Conservation (phyloP, 2,113 vertebrate genomes). For the Cyprinodon variegatus region DNA sequence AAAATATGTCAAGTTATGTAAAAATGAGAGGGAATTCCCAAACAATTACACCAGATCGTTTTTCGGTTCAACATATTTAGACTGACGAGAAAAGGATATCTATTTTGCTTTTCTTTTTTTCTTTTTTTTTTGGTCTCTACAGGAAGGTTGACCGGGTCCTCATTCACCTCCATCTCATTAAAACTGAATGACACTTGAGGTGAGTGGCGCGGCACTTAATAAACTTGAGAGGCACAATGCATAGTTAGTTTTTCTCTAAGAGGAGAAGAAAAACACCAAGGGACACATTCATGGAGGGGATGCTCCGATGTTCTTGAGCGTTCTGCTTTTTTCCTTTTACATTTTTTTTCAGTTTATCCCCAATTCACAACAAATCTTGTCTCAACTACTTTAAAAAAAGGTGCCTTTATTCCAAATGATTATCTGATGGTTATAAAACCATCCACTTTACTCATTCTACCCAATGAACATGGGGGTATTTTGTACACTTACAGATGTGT, state of each 20-base stretch:
- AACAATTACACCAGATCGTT: conserved; percentile 2
- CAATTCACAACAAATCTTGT: not conserved
- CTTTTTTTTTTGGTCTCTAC: conserved; percentile 1
- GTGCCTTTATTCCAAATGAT: not conserved
- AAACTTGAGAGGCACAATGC: conserved; percentile 37
- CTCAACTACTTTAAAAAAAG: not conserved
- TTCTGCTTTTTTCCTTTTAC: not conserved
- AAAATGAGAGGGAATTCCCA: not conserved
- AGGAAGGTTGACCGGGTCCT: conserved; percentile 32
- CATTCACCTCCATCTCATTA: conserved; percentile 65
- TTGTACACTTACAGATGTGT: not conserved
- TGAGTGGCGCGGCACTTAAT: conserved; percentile 46
- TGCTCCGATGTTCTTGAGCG: not conserved
- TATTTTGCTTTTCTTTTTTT: not conserved
- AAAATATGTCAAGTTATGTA: not conserved
- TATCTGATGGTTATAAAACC: not conserved
- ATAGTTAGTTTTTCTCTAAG: conserved; percentile 29
- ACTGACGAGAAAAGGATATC: conserved; percentile 31
- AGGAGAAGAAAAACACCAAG: not conserved
- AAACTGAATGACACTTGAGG: conserved; percentile 60
- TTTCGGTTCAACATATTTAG: conserved; percentile 44
- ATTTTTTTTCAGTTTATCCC: not conserved
- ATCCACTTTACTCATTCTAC: not conserved
- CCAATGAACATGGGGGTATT: not conserved
- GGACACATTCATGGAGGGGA: not conserved